Evolutionary conservation across 1,140 invertebrate species (phyloP).

Genomic region (Drosophila orena): DNA sequence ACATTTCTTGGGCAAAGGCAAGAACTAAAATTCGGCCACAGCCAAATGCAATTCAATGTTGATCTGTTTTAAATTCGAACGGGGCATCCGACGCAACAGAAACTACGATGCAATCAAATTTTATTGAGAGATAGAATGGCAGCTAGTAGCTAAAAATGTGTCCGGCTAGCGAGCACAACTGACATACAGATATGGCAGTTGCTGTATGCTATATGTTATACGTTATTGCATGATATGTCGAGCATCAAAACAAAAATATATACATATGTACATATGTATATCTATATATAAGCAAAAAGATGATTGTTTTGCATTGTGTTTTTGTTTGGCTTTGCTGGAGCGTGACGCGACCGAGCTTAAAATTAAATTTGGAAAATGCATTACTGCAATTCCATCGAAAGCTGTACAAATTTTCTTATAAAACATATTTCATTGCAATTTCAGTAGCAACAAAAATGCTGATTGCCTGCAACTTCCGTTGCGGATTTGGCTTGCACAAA

Average conservation of each 20-base stretch:
- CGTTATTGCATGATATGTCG: conserved; percentile 12
- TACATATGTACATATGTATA: too few relatives aligned
- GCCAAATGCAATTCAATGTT: conserved; percentile 31
- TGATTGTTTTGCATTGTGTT: conserved; percentile 48
- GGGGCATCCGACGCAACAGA: background rate
- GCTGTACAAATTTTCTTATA: conserved; percentile 37
- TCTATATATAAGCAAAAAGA: conserved; percentile 26
- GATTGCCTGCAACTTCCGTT: conserved; percentile 45
- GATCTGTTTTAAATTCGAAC: conserved; percentile 16
- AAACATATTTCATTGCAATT: conserved; percentile 34
- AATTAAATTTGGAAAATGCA: conserved; percentile 47
- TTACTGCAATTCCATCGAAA: conserved; percentile 43
- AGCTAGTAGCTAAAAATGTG: conserved; percentile 34
- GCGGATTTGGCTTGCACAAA: conserved; percentile 12
- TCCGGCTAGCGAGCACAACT: conserved; percentile 6
- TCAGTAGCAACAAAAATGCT: conserved; percentile 31
- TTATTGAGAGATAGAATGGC: conserved; percentile 41
- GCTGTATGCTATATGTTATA: conserved; percentile 3
- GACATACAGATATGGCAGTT: conserved; percentile 38
- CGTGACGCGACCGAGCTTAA: conserved; percentile 39
- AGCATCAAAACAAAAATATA: background rate
- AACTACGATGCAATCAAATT: conserved; percentile 40
- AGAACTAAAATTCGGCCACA: conserved; percentile 7
- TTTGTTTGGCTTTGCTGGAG: conserved; percentile 45
- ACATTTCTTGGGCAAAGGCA: conserved; percentile 6